Evolutionary conservation across 2,113 vertebrate species (phyloP), one percentile per base, ranked within the genome.

Genomic region (Rallus limicola): DNA sequence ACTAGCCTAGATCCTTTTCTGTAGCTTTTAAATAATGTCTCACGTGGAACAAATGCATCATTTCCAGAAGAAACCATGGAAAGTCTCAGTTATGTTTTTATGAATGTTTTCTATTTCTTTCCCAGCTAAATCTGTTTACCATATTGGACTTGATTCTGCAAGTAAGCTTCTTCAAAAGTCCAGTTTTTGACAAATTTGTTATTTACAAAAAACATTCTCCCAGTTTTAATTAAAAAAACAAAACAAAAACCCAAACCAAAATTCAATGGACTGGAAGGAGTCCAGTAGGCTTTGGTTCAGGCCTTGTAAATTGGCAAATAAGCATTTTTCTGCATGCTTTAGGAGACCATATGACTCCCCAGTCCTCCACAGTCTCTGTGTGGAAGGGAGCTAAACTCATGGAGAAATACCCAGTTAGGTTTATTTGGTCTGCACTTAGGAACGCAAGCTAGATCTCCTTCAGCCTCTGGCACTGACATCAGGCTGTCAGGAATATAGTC

Each of bases 201-300:
- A 42, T 82, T 97, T 77, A 44, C 91, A 62, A 93, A 75, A 91
- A 94, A 60, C 58, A 82, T 89, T 95, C 69, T 86, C 53, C 53
- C 40, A 68, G 69, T 62, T 92, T 96, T 91, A 95, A 88, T 56
- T 31, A 21, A 62, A 77, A 88, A 52, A 67, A 44, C 6, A 69
- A 70, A 70, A n/a, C 52, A 34, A 16, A 62, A 46, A 15, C 19
- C 29, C 36, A 65, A 24, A 16, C 21, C 82, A 52, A 93, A 88
- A 96, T 91, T 96, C 85, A 96, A 95, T 95, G 82, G 80, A 84
- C 62, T 96, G 92, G 93, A 96, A 94, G 52, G 80, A 78, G 60
- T 93, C 95, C 94, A 96, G 76, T 68, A 78, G 80, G 68, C 88
- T 92, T 90, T 84, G 76, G 26, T 90, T 96, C 88, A 93, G 86